Evolutionary conservation across 2,888 invertebrate genomes (phyloP), one percentile per base, ranked within the genome.

Genomic region (Drosophila sordidula): DNA sequence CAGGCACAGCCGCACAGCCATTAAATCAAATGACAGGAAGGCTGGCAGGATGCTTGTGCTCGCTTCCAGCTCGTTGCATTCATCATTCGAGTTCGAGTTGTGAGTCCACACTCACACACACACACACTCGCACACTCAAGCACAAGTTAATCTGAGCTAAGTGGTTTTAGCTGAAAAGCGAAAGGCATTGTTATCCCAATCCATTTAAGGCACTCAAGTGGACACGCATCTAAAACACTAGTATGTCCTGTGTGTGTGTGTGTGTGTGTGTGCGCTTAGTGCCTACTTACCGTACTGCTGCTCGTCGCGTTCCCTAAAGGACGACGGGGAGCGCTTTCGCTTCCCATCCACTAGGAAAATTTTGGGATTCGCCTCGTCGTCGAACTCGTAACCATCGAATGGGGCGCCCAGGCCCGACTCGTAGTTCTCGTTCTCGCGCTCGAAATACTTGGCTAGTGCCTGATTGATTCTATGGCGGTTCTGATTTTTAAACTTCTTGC

Each of bases 281-380:
- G 29, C 8, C 57, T 65, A 90, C 91, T 90, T 88, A 92, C 91
- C 92, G 72, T 89, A 90, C 70, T 90, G 89, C 76, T 87, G 89
- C 75, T 88, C 90, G 61, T 91, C 90, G 75, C 92, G 89, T 80
- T 92, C 92, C 59, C 92, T 90, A 80, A 92, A 92, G 57, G 89
- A 78, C 42, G 91, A 90, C 44, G 90, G 79, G 9, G 89, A 80
- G 41, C 88, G 77, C 64, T 92, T 91, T 42, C 90, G 89, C 70
- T 91, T 90, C 61, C 91, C 90, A 41, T 90, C 89, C 16, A 71
- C 70, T 51, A 78, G 64, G n/a, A 76, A 63, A 66, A 78, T 85
- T 54, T 78, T 81, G 52, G 70, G 75, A 75, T 61, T 75, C 42
- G 58, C 1, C 54, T 90, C 91, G 29, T 90, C 90, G 57, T 90